A percentile compares a stretch with the other conserved stretches of the same genome.
Conservation (phyloP, 1,140 invertebrate genomes). For the Drosophila aff. region DNA sequence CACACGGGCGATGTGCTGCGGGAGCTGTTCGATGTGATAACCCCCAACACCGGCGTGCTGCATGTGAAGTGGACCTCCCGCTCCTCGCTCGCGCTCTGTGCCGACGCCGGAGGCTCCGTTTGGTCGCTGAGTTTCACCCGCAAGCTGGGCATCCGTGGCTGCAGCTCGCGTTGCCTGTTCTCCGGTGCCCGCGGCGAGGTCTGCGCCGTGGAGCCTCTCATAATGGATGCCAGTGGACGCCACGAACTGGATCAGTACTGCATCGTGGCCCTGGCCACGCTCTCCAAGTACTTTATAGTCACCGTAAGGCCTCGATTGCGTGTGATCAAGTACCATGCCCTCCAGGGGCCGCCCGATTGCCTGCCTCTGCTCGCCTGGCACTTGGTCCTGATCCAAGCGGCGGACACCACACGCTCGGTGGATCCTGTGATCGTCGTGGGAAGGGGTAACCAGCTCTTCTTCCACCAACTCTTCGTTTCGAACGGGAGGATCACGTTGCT, state of each 20-base stretch:
- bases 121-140: slow-evolving; percentile 97
- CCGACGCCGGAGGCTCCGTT: slow-evolving; percentile 98
- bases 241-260: slow-evolving; percentile 91
- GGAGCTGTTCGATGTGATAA: slow-evolving; percentile 93
- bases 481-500: slow-evolving; percentile 75
- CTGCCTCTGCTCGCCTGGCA: slow-evolving; percentile 97
- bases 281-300: slow-evolving; percentile 96
- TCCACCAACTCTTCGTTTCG: slow-evolving; percentile 87
- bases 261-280: slow-evolving; percentile 95
- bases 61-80: slow-evolving; percentile 91
- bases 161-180: slow-evolving; percentile 95
- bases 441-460: slow-evolving; percentile 91
- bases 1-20: slow-evolving; percentile 91
- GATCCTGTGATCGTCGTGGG: slow-evolving; percentile 95
- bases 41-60: slow-evolving; percentile 94
- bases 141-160: slow-evolving; percentile 94
- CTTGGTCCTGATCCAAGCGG: slow-evolving; percentile 93
- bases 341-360: slow-evolving; percentile 88
- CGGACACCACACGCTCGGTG: slow-evolving; percentile 90
- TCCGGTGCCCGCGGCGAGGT: slow-evolving; percentile 97
- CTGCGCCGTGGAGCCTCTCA: slow-evolving; percentile 93
- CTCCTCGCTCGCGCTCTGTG: slow-evolving; percentile 91
- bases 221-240: slow-evolving; percentile 89
- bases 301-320: slow-evolving; percentile 91
- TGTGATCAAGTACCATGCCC: slow-evolving; percentile 85